Percentiles rank a stretch among this genome's conserved stretches.
Evolutionary conservation across 1,140 invertebrate species (phyloP).

Genomic region (Ooceraea biroi): DNA sequence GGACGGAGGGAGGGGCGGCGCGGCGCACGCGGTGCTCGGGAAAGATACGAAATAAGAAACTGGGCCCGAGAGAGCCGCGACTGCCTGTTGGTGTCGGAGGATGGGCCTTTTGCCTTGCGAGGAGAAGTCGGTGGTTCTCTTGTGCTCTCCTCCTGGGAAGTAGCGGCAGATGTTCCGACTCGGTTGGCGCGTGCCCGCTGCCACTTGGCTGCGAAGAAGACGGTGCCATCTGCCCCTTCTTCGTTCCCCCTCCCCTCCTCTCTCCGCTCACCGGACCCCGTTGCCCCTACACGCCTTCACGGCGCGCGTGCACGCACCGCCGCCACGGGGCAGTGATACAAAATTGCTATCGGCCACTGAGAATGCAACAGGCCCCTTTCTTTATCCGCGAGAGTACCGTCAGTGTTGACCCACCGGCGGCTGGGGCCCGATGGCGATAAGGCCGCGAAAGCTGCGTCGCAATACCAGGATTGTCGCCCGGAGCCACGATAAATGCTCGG

Average conservation of each 20-base stretch:
- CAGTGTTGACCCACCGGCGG: conserved; percentile 44
- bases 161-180: conserved; percentile 83
- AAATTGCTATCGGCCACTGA: conserved; percentile 41
- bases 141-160: conserved; percentile 73
- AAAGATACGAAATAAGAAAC: conserved; percentile 65
- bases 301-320: conserved; percentile 29
- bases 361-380: conserved; percentile 18
- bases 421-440: conserved; percentile 48
- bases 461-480: background rate
- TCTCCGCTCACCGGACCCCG: background rate
- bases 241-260: conserved; percentile 66
- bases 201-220: conserved; percentile 85
- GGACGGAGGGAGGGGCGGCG: background rate
- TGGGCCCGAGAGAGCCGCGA: conserved; percentile 51
- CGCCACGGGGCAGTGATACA: conserved; percentile 66
- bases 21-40: conserved; percentile 31
- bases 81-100: conserved; percentile 65
- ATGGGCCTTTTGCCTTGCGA: conserved; percentile 71
- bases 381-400: conserved; percentile 26
- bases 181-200: conserved; percentile 84
- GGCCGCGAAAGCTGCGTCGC: background rate
- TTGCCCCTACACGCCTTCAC: background rate
- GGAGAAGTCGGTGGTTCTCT: conserved; percentile 75
- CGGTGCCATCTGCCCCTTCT: conserved; percentile 83
- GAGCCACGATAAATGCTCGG: background rate